Percentiles rank a stretch among this genome's conserved stretches.
These are phyloP conservation scores for Gymnocypris eckloni DNA, from an alignment of 2,797 vertebrate genomes.

Conservation along the genomic window DNA sequence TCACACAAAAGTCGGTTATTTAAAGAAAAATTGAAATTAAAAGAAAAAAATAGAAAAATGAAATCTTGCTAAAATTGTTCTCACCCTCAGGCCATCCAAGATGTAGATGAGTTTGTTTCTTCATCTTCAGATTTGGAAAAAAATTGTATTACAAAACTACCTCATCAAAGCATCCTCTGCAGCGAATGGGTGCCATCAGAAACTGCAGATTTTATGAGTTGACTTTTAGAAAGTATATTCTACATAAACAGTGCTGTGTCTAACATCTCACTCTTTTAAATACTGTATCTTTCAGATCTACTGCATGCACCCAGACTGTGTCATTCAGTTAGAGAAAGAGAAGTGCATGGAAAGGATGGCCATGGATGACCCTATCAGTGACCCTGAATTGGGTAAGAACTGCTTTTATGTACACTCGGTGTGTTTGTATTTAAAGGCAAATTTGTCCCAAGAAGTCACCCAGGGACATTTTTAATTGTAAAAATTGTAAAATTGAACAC, in stretches of 20 bases:
- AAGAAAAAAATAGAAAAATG: background rate
- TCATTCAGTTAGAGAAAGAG: conserved; percentile 90
- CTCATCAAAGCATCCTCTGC: background rate
- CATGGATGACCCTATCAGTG: conserved; percentile 66
- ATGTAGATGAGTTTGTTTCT: background rate
- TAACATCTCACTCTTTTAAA: background rate
- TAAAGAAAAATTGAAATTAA: background rate
- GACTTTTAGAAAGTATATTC: background rate
- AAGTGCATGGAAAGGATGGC: conserved; percentile 88
- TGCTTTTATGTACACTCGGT: background rate
- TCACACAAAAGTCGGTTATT: background rate
- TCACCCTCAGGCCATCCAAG: background rate
- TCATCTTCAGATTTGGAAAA: background rate
- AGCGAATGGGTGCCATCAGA: background rate
- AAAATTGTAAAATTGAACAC: background rate
- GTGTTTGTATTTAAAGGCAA: background rate
- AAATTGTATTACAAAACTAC: background rate
- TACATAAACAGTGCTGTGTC: background rate
- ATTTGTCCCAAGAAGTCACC: background rate
- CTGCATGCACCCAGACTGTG: conserved; percentile 82
- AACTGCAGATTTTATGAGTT: too few relatives aligned
- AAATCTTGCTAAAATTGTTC: background rate
- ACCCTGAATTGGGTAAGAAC: conserved; percentile 69
- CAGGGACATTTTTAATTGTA: background rate
- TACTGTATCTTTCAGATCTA: conserved; percentile 70